A percentile compares a stretch with the other conserved stretches of the same genome.
These are phyloP conservation scores for Fregetta grallaria DNA, from an alignment of 2,113 vertebrate species.

Conservation along the genomic window DNA sequence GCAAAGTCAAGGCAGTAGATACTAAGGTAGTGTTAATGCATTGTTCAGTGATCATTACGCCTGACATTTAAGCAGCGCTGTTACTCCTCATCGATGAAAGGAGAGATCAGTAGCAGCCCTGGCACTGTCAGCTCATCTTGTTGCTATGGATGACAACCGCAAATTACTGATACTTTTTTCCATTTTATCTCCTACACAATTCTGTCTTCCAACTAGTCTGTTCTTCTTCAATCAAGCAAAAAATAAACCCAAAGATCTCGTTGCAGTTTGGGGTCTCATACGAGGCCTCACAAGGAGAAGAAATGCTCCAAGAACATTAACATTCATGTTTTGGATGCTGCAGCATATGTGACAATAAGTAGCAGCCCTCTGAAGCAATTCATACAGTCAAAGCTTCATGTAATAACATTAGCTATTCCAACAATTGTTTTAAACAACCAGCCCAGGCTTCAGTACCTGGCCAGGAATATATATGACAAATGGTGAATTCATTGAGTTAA, in stretches of 20 bases:
- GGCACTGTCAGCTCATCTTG: neutral
- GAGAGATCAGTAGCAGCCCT: neutral
- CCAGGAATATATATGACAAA: neutral
- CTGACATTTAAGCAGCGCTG: neutral
- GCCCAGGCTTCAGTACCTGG: neutral
- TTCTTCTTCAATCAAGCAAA: neutral
- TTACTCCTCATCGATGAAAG: neutral
- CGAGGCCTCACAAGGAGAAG: neutral
- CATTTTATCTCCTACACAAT: neutral
- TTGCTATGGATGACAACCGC: neutral
- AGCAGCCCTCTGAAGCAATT: neutral
- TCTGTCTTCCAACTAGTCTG: neutral
- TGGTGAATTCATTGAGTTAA: neutral
- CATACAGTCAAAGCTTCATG: neutral
- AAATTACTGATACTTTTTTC: neutral
- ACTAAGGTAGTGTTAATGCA: neutral
- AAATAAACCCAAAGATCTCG: neutral
- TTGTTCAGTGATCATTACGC: neutral
- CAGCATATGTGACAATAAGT: fast-evolving
- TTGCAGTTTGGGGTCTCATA: neutral
- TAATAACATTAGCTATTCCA: neutral
- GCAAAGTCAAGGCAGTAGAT: neutral
- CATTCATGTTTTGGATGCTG: neutral
- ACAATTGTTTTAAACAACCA: neutral
- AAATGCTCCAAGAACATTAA: neutral